Percentiles rank a stretch among this genome's conserved stretches.
phyloP scores from a whole-genome alignment of 1,140 invertebrate genomes.

The Tetranychus cinnabarinus region DNA sequence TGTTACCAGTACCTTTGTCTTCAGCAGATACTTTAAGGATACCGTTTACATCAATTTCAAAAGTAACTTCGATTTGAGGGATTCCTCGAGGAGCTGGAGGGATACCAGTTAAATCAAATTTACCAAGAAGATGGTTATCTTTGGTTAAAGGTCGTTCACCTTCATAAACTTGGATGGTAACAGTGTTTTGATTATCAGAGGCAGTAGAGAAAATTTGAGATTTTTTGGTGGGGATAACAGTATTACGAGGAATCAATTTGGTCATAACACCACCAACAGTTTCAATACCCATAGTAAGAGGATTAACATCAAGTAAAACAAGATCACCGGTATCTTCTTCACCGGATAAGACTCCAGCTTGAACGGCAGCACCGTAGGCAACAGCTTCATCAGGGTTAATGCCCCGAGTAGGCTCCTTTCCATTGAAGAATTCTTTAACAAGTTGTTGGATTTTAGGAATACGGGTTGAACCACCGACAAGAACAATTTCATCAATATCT shows the following conservation, averaged over 20 bases:
- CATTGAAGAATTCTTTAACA: conserved; percentile 97
- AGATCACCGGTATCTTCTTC: conserved; percentile 44
- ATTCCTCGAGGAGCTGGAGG: conserved; percentile 90
- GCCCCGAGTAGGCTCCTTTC: conserved; percentile 87
- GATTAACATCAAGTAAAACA: conserved; percentile 90
- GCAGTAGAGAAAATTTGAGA: conserved; percentile 98
- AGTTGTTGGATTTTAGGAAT: conserved; percentile 97
- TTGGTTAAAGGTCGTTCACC: conserved; percentile 98
- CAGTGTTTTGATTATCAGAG: conserved; percentile 94
- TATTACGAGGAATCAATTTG: conserved; percentile 90
- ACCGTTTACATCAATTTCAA: conserved; percentile 97
- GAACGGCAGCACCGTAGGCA: conserved; percentile 93
- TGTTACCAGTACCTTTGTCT: conserved; percentile 81
- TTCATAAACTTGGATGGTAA: conserved; percentile 90
- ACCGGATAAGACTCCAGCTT: conserved; percentile 55
- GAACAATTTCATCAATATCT: conserved; percentile 93
- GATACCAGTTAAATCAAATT: conserved; percentile 95
- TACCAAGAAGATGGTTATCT: conserved; percentile 89
- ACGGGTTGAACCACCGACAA: conserved; percentile 95
- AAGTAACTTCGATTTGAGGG: conserved; percentile 61
- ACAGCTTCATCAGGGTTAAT: conserved; percentile 98
- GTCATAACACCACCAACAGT: conserved; percentile 99
- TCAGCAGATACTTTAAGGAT: conserved; percentile 84
- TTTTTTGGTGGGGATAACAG: conserved; percentile 98
- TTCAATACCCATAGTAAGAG: conserved; percentile 94